Percentiles rank a stretch among this genome's conserved stretches.
Conservation (phyloP, 2,888 invertebrate species). For the Panopea generosa region DNA sequence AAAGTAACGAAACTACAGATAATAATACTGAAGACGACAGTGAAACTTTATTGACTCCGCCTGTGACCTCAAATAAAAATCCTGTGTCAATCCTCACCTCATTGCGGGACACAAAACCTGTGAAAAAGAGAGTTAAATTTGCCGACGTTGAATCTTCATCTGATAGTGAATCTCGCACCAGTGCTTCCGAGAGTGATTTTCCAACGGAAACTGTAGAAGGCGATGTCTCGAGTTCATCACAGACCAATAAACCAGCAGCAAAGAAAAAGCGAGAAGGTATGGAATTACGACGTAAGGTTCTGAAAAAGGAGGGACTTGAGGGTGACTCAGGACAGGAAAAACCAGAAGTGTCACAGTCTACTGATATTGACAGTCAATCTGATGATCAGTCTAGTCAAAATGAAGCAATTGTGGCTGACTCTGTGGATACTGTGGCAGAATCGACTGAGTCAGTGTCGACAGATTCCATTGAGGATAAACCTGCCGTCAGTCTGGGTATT, state of each 20-base stretch:
- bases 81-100: conserved; percentile 75
- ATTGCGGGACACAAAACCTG: conserved; percentile 50
- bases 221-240: conserved; percentile 54
- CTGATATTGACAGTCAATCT: conserved; percentile 24
- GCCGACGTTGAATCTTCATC: conserved; percentile 79
- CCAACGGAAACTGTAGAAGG: conserved; percentile 47
- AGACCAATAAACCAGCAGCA: conserved; percentile 23
- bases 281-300: conserved; percentile 58
- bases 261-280: conserved; percentile 28
- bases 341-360: conserved; percentile 40
- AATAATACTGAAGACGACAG: conserved; percentile 58
- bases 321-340: conserved; percentile 12
- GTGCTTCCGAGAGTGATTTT: conserved; percentile 54
- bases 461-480: conserved; percentile 18
- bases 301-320: conserved; percentile 50
- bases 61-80: conserved; percentile 58
- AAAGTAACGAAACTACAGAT: conserved; percentile 45
- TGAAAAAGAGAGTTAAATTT: conserved; percentile 78
- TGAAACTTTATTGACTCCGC: conserved; percentile 50
- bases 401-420: conserved; percentile 10
- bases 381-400: conserved; percentile 56
- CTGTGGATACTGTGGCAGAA: conserved; percentile 20
- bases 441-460: conserved; percentile 17
- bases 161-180: conserved; percentile 77
- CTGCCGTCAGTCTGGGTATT: conserved; percentile 24